A percentile compares a stretch with the other conserved stretches of the same genome.
These are phyloP conservation scores for Andrena bicolor DNA, from an alignment of 2,888 invertebrate species.

Conservation along the genomic window DNA sequence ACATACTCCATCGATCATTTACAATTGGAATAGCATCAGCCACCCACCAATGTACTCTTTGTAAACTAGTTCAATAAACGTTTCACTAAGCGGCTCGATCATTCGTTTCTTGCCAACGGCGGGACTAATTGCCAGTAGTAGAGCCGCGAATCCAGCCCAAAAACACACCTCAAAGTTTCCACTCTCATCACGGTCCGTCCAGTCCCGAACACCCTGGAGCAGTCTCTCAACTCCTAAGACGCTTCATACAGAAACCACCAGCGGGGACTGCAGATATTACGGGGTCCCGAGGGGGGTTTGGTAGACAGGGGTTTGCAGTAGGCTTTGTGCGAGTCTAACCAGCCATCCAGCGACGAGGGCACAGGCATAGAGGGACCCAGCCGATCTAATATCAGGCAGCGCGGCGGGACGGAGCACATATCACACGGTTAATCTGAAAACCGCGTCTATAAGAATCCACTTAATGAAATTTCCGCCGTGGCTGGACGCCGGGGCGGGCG, in stretches of 20 bases:
- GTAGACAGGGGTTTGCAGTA: constrained; percentile 49
- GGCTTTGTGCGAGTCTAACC: constrained; percentile 58
- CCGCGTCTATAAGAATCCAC: constrained; percentile 83
- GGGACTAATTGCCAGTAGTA: no score
- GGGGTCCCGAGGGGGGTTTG: constrained; percentile 4
- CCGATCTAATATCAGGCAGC: constrained; percentile 77
- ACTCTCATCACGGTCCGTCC: neutral
- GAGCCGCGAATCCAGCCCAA: neutral
- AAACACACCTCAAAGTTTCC: constrained; percentile 6
- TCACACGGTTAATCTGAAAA: constrained; percentile 82
- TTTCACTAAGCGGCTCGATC: neutral
- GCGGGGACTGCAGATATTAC: constrained; percentile 52
- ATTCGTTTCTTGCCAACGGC: neutral
- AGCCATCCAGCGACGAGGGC: constrained; percentile 28
- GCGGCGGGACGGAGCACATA: constrained; percentile 72
- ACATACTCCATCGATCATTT: neutral
- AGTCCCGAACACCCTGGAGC: constrained; percentile 10
- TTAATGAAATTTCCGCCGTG: constrained; percentile 83
- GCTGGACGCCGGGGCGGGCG: constrained; percentile 60
- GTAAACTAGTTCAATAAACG: neutral
- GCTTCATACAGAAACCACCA: constrained; percentile 37
- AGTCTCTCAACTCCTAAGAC: constrained; percentile 30
- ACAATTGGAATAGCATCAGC: neutral
- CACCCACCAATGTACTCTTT: neutral
- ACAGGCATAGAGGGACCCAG: constrained; percentile 39